phyloP scores from a whole-genome alignment of 1,140 invertebrate genomes.

The Ceratoteleas bidentatus region DNA sequence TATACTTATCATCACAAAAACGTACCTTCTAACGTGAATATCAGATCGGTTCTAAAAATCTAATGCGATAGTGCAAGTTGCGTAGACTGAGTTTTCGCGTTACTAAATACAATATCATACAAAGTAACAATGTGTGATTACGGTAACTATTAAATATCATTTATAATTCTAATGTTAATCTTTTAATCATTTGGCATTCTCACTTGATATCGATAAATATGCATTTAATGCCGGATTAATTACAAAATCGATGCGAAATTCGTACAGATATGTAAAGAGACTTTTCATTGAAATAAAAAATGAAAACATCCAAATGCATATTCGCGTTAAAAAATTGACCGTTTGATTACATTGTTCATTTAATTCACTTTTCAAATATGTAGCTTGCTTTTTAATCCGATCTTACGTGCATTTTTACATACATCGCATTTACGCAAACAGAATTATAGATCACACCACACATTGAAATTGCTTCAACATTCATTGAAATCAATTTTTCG shows the following conservation, averaged over 20 bases:
- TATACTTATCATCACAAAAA: too few species aligned
- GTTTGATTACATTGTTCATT: background rate
- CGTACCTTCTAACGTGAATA: too few species aligned
- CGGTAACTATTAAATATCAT: too few species aligned
- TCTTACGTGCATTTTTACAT: constrained; percentile 17
- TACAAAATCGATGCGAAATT: background rate
- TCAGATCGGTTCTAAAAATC: too few species aligned
- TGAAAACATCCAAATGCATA: background rate
- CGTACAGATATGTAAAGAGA: background rate
- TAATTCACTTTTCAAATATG: background rate
- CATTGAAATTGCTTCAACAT: constrained; percentile 2
- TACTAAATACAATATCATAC: too few species aligned
- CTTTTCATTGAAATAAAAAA: background rate
- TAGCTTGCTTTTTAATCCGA: constrained; percentile 10
- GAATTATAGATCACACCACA: constrained; percentile 9
- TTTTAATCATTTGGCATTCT: constrained; percentile 7
- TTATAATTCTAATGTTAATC: too few species aligned
- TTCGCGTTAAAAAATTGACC: too few species aligned
- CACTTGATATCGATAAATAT: constrained; percentile 4
- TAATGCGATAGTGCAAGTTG: too few species aligned
- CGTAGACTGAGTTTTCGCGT: too few species aligned
- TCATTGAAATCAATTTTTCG: constrained; percentile 1
- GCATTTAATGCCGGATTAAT: constrained; percentile 15
- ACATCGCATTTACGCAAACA: constrained; percentile 11
- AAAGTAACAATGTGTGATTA: too few species aligned